Base-by-base conservation (phyloP, 2,113 vertebrate genomes). In the Pedionomus torquatus region DNA sequence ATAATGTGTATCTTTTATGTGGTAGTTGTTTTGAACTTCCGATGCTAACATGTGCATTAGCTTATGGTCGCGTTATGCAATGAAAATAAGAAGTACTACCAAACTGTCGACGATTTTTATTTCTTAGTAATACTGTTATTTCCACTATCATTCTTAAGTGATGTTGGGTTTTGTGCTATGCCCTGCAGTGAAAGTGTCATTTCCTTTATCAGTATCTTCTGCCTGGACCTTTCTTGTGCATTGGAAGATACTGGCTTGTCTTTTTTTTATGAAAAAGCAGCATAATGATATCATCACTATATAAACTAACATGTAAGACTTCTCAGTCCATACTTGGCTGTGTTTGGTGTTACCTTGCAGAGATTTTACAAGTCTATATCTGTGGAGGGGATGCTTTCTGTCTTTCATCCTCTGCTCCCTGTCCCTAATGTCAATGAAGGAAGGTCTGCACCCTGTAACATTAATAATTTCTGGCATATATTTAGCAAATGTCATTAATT, bases 401-500 rank as follows among this genome's bases (percentile, higher is more conserved):
- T 7, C 61, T 87, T 95, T 87, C 48, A 58, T 82, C 44, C n/a
- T 82, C 66, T 69, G 25, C 14, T 92, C 9, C 65, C 60, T 15
- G 5, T 55, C 43, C 76, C 51, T 65, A 41, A 28, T 26, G 39
- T 68, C 66, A 82, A 33, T 31, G 44, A 84, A 78, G 55, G 55
- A 89, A 90, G 61, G 11, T 89, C 88, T 96, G 88, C 51, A 60
- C 39, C 92, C 43, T 71, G 77, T 86, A 94, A 87, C 48, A 92
- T 83, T 90, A 95, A 93, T 96, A 4, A 90, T 83, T 88, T 92
- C 80, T 94, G 85, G 57, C 85, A 78, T 90, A 55, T 93, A 78
- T 86, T 78, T 92, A 85, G 66, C 28, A 94, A 96, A 81, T 93
- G 66, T 68, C 26, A 76, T 89, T 94, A 97, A 64, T 93, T 89